Percentiles rank a stretch among this genome's conserved stretches.
Conservation (phyloP, 2,888 invertebrate species). For the Drosophila mimica region DNA sequence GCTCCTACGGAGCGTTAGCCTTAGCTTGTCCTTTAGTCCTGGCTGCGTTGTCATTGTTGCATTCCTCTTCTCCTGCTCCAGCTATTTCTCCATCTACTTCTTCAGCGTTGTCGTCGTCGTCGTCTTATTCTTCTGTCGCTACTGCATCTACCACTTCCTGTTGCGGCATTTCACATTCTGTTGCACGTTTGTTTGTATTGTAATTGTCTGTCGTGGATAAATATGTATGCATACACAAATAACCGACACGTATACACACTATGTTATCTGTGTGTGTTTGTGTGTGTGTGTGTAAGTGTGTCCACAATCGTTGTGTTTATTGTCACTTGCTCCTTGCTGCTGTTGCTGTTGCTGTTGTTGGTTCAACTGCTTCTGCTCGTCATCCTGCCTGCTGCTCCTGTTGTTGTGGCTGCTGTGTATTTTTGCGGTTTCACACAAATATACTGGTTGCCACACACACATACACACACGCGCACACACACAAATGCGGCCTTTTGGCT, state of each 20-base stretch:
- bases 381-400: slow-evolving; percentile 31
- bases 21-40: slow-evolving; percentile 38
- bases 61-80: slow-evolving; percentile 1
- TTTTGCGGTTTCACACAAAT: slow-evolving; percentile 76
- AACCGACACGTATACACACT: slow-evolving; percentile 30
- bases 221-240: slow-evolving; percentile 51
- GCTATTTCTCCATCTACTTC: slow-evolving; percentile 10
- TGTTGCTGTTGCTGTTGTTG: slow-evolving; percentile 39
- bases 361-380: slow-evolving; percentile 34
- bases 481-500: slow-evolving; percentile 23
- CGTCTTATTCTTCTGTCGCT: slow-evolving; percentile 54
- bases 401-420: slow-evolving; percentile 55
- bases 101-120: slow-evolving; percentile 21
- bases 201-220: slow-evolving; percentile 69
- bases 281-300: slow-evolving; percentile 25
- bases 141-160: slow-evolving; percentile 66
- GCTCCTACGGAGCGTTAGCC: slow-evolving; percentile 32
- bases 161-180: slow-evolving; percentile 63
- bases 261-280: not conserved
- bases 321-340: slow-evolving; percentile 48
- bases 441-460: slow-evolving; percentile 54
- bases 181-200: slow-evolving; percentile 75
- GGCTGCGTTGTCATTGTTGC: slow-evolving; percentile 20
- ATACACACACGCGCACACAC: slow-evolving; percentile 20
- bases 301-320: slow-evolving; percentile 58